A percentile compares a stretch with the other conserved stretches of the same genome.
phyloP scores from a whole-genome alignment of 1,140 invertebrate species.

The Drosophila mayri region DNA sequence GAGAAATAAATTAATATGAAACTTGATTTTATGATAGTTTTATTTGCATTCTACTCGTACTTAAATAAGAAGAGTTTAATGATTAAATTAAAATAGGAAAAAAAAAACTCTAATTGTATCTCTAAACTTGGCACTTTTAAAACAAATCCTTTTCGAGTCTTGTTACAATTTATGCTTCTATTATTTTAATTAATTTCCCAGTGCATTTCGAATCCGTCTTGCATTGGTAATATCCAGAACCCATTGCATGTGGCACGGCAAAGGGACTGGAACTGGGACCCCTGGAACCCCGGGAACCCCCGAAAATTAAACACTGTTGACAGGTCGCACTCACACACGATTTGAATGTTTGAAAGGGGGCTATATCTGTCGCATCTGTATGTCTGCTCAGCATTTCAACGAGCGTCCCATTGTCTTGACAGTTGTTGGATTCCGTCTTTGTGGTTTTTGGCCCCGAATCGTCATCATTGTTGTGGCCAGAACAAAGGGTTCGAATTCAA shows the following conservation, averaged over 20 bases:
- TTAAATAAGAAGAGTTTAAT: neutral
- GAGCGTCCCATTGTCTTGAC: conserved; percentile 64
- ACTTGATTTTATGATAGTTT: no score
- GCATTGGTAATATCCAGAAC: conserved; percentile 8
- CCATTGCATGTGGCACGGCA: conserved; percentile 71
- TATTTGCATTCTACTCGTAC: neutral
- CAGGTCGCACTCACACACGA: conserved; percentile 77
- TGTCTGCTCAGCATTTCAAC: conserved; percentile 57
- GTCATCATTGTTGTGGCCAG: conserved; percentile 54
- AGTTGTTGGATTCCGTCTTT: conserved; percentile 54
- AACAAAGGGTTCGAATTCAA: conserved; percentile 51
- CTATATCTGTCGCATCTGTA: conserved; percentile 27
- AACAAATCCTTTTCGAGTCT: neutral
- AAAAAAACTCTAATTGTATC: neutral
- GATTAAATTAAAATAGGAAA: neutral
- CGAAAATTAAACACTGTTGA: conserved; percentile 80
- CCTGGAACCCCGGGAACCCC: conserved; percentile 16
- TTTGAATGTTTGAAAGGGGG: conserved; percentile 66
- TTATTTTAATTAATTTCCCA: neutral
- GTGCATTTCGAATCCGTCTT: conserved; percentile 15
- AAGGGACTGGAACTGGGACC: conserved; percentile 4
- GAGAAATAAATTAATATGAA: neutral
- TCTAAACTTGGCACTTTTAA: neutral
- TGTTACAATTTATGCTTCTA: neutral
- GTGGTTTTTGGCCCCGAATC: conserved; percentile 13